Base-by-base conservation (phyloP, 2,888 invertebrate genomes). In the Villa cingulata region DNA sequence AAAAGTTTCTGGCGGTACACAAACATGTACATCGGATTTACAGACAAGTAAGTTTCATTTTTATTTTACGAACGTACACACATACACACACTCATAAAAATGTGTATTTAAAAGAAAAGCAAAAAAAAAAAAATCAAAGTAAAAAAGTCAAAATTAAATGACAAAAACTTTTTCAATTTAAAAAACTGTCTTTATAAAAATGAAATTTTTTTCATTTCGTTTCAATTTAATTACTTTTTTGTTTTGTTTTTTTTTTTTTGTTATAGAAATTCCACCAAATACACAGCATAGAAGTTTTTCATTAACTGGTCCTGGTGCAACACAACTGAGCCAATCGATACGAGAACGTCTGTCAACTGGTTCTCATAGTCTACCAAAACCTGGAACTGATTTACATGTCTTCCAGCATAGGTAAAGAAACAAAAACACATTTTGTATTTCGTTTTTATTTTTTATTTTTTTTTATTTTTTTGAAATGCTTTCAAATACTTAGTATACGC, bases 1-100 rank as follows among this genome's bases (percentile, higher is more conserved):
- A 32, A 90, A 90, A 72, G 86, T 89, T 23, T 87, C 89, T 7
- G 89, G 89, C 15, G 90, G 90, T 27, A 89, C 90, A 0, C 90
- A 91, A 66, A 90, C 90, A 7, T 83, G 86, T 59, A 83, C 82
- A 34, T 82, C 82, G 58, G 86, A 86, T 60, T 71, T 83, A 36
- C 81, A 81, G 65, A 80, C 77, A 62, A 80, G 80, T 80, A 64
- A 74, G 77, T 70, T 39, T 42, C 23, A 41, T 46, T 9, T n/a
- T 27, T 2, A 16, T 23, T n/a, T n/a, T n/a, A n/a, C n/a, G n/a
- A n/a, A 37, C 19, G 37, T 19, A 14, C 7, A 19, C 34, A n/a
- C n/a, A n/a, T n/a, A n/a, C n/a, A n/a, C n/a, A n/a, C n/a, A n/a
- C n/a, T n/a, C n/a, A n/a, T n/a, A n/a, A n/a, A n/a, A n/a, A n/a